Base-by-base conservation (phyloP, 1,140 invertebrate species). In the Colletes latitarsis region DNA sequence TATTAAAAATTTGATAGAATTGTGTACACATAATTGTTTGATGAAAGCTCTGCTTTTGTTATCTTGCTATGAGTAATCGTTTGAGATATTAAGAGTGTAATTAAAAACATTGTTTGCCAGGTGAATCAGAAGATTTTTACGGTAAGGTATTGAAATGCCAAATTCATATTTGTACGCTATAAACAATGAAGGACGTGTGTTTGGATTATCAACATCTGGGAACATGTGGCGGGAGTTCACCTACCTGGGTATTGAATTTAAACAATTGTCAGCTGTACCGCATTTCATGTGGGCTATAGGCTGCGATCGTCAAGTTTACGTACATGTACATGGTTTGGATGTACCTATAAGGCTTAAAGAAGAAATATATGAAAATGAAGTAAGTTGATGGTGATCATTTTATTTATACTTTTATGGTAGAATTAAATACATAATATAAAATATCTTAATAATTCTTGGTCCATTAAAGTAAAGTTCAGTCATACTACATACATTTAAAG, bases 341-440 rank as follows among this genome's bases (percentile, higher is more conserved):
- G 96, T 98, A 89, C 97, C 98, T 0, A 98, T 98, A 78, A 94
- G 97, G 81, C 96, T 98, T 0, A 96, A 96, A 91, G 97, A 98
- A 93, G 97, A 98, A 92, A 96, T 97, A 6, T 99, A 97, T 92
- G 98, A 99, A 94, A 98, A 99, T 93, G 97, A 98, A 94, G 96
- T 96, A 93, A 41, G n/a, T 76, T 39, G 62, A 57, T 19, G 74
- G 53, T 46, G 17, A 4, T 72, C 6, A 15, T 60, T 63, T 72
- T 60, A 43, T 68, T 39, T 55, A 58, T 10, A 64, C 69, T 58
- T 74, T 6, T 21, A 41, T 41, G n/a, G 15, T 64, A 43, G 43
- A 43, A 30, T 30, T 30, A 30, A 30, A 30, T 30, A 30, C 30
- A 30, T 30, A 30, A 30, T 30, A 30, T 30, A 30, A 30, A 30